Percentiles rank a stretch among this genome's conserved stretches.
Conservation (phyloP, 1,140 invertebrate species). For the Trichonephila inaurata region DNA sequence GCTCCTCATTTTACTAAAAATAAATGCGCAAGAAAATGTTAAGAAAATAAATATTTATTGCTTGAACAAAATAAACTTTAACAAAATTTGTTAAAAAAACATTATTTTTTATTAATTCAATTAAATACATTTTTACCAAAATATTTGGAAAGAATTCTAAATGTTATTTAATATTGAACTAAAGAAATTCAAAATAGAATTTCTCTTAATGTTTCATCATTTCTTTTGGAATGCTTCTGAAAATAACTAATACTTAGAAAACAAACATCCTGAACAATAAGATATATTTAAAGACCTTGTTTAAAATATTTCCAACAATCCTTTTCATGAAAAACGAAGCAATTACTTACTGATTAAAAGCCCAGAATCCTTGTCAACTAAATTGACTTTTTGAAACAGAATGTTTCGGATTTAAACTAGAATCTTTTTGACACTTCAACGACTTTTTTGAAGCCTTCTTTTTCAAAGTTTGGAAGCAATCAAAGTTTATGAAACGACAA, state of each 20-base stretch:
- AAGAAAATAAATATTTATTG: too few relatives aligned
- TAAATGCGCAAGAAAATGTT: too few relatives aligned
- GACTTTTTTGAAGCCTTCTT: neutral
- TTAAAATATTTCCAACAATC: neutral
- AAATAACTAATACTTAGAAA: neutral
- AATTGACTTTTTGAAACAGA: neutral
- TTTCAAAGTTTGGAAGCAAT: neutral
- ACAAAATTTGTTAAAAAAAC: too few relatives aligned
- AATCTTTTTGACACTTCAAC: neutral
- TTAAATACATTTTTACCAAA: too few relatives aligned
- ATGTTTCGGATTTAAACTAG: neutral
- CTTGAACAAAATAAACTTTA: too few relatives aligned
- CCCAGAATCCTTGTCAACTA: neutral
- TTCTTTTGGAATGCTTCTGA: neutral
- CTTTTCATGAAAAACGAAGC: neutral
- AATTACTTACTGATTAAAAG: constrained; percentile 17
- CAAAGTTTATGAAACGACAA: neutral
- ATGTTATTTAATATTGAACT: too few relatives aligned
- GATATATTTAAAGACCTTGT: neutral
- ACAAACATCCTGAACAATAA: neutral
- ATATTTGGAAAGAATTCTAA: too few relatives aligned
- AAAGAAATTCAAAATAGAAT: too few relatives aligned
- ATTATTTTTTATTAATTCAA: too few relatives aligned
- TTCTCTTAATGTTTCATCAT: neutral
- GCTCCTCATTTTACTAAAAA: too few relatives aligned